Evolutionary conservation across 2,888 invertebrate species (phyloP).

Genomic region (Girardia tigrina): DNA sequence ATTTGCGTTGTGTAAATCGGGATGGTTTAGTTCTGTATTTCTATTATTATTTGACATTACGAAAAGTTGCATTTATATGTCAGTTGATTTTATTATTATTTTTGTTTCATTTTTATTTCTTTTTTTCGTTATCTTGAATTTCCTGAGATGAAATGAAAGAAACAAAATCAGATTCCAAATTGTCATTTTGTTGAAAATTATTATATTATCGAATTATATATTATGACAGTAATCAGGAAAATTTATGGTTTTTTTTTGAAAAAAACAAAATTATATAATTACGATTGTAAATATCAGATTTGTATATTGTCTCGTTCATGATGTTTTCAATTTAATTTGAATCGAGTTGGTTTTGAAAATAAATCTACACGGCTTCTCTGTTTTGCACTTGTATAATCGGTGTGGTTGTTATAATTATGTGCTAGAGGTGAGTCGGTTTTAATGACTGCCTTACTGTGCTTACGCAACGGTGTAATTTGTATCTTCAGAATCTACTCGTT

Average conservation of each 20-base stretch:
- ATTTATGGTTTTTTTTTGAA: neutral
- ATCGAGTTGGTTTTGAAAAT: neutral
- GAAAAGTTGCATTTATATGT: neutral
- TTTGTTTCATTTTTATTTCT: neutral
- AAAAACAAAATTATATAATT: neutral
- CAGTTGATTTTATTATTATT: neutral
- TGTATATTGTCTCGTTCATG: neutral
- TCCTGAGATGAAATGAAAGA: neutral
- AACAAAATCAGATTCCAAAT: neutral
- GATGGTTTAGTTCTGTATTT: no score
- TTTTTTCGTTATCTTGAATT: neutral
- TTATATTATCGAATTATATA: neutral
- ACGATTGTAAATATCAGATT: neutral
- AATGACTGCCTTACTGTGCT: no score
- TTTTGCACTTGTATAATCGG: no score
- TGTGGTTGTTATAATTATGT: no score
- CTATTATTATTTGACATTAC: neutral
- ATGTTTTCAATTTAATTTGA: neutral
- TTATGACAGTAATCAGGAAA: neutral
- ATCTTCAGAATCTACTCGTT: no score
- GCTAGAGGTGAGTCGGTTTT: no score
- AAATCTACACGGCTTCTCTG: neutral
- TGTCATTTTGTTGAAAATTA: neutral
- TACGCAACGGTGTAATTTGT: no score
- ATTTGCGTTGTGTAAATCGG: no score